Percentiles rank a stretch among this genome's conserved stretches.
These are phyloP conservation scores for Alviniconcha marisindica DNA, from an alignment of 1,140 invertebrate genomes.

Conservation along the genomic window DNA sequence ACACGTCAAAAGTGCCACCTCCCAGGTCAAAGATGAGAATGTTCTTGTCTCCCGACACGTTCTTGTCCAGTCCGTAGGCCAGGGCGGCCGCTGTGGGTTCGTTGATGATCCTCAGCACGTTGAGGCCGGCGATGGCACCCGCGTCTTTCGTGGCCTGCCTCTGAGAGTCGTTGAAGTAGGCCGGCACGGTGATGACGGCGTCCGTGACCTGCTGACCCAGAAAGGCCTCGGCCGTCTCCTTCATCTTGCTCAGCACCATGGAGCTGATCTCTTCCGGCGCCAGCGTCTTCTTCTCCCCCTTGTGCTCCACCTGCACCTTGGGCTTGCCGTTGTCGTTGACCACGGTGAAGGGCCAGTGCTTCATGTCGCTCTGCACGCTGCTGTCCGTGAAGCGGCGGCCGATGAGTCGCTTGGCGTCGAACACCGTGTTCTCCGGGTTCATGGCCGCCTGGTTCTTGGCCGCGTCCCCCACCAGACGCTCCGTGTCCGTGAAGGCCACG, in stretches of 20 bases:
- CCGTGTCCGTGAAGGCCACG: conserved; percentile 93
- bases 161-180: conserved; percentile 78
- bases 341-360: conserved; percentile 88
- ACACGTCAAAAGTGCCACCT: conserved; percentile 70
- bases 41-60: conserved; percentile 78
- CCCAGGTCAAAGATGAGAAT: conserved; percentile 71
- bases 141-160: conserved; percentile 76
- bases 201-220: conserved; percentile 75
- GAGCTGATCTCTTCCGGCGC: conserved; percentile 91
- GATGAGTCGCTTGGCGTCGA: conserved; percentile 89
- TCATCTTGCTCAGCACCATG: conserved; percentile 92
- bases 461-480: conserved; percentile 87
- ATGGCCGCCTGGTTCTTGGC: conserved; percentile 83
- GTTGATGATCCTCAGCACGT: conserved; percentile 79
- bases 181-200: conserved; percentile 63
- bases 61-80: conserved; percentile 77
- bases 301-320: conserved; percentile 89
- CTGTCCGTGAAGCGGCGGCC: conserved; percentile 94
- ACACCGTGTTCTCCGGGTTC: conserved; percentile 97
- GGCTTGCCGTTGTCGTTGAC: conserved; percentile 75
- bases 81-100: conserved; percentile 78
- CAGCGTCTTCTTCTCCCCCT: conserved; percentile 91
- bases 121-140: conserved; percentile 75
- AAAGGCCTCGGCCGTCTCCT: conserved; percentile 94
- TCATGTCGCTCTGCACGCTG: conserved; percentile 94